Evolutionary conservation across 2,888 invertebrate genomes (phyloP).

Genomic region (Mantis religiosa): DNA sequence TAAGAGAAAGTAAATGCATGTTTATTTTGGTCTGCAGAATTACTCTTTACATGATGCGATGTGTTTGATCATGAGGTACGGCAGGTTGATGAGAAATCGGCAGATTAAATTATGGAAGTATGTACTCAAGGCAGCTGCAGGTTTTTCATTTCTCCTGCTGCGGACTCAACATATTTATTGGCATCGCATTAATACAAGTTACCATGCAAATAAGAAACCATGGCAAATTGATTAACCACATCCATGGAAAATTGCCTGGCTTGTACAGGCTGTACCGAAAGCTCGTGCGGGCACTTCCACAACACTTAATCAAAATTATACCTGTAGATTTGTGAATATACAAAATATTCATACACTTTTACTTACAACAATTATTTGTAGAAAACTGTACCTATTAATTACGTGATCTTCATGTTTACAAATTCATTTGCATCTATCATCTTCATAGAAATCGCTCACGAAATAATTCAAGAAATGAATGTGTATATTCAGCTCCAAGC

Average conservation of each 20-base stretch:
- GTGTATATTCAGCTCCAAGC: no score
- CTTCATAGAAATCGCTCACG: no score
- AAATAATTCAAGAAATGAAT: no score
- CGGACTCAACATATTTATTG: background rate
- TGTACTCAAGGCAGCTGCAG: background rate
- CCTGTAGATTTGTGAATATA: background rate
- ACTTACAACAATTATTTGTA: background rate
- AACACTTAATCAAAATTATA: background rate
- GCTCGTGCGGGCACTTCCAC: background rate
- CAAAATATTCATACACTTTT: background rate
- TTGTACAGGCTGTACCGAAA: background rate
- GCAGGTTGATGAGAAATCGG: background rate
- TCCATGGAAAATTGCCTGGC: background rate
- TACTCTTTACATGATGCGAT: background rate
- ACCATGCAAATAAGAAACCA: background rate
- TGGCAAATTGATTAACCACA: background rate
- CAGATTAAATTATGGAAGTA: background rate
- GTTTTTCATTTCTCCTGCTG: background rate
- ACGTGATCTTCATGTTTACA: no score
- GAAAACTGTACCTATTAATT: no score
- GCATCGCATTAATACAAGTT: background rate
- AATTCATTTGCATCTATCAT: no score
- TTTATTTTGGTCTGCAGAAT: background rate
- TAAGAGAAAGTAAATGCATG: background rate
- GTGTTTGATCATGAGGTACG: background rate